Percentiles rank a stretch among this genome's conserved stretches.
Conservation (phyloP, 2,888 invertebrate genomes). For the Loripinus fragilis region DNA sequence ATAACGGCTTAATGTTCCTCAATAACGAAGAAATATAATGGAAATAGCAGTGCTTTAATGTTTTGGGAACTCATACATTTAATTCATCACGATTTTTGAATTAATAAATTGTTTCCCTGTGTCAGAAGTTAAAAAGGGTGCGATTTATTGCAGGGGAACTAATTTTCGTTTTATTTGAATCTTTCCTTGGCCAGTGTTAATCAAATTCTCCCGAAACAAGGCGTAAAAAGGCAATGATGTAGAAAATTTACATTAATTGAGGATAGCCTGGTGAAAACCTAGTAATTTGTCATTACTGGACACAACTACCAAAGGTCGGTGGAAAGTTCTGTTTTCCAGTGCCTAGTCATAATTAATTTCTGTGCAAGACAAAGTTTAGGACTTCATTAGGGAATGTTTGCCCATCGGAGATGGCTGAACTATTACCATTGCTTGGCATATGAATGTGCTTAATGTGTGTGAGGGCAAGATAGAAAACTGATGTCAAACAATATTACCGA, state of each 20-base stretch:
- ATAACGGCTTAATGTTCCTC: slow-evolving; percentile 30
- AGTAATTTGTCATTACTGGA: too few relatives aligned
- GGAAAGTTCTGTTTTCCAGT: too few relatives aligned
- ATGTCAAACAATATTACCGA: too few relatives aligned
- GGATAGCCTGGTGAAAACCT: too few relatives aligned
- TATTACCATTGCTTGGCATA: too few relatives aligned
- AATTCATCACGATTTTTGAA: slow-evolving; percentile 22
- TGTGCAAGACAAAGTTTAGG: too few relatives aligned
- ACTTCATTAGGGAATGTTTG: too few relatives aligned
- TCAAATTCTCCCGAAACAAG: slow-evolving; percentile 17
- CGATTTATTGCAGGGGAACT: slow-evolving; percentile 23
- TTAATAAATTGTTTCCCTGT: slow-evolving; percentile 25
- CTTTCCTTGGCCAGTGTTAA: slow-evolving; percentile 16
- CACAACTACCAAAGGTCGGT: too few relatives aligned
- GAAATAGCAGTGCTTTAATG: slow-evolving; percentile 12
- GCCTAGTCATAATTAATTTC: too few relatives aligned
- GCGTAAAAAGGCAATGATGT: slow-evolving; percentile 16
- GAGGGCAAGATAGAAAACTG: too few relatives aligned
- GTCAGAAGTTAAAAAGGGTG: slow-evolving; percentile 24
- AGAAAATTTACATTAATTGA: slow-evolving; percentile 19
- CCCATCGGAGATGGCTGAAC: too few relatives aligned
- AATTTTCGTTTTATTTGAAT: slow-evolving; percentile 19
- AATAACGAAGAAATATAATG: slow-evolving; percentile 15
- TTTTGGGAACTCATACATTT: slow-evolving; percentile 25
- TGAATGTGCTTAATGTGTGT: too few relatives aligned